phyloP scores from a whole-genome alignment of 2,113 vertebrate species.

The Hylia prasina region DNA sequence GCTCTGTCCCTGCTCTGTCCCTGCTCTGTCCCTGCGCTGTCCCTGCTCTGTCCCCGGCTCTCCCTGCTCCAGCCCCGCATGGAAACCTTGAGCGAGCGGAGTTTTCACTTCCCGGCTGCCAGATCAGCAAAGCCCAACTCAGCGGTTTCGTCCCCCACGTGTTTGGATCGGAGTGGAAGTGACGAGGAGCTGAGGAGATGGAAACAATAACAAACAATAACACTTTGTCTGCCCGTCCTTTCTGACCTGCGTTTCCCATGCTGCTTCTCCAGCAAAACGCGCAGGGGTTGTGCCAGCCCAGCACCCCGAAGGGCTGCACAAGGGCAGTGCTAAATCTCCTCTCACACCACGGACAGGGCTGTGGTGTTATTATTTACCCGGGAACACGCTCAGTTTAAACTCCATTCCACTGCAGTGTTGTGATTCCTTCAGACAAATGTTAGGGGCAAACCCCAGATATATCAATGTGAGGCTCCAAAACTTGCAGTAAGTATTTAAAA shows the following conservation, averaged over 20 bases:
- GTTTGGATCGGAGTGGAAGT: not conserved
- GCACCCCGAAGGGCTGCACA: not conserved
- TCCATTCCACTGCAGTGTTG: not conserved
- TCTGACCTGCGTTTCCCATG: not conserved
- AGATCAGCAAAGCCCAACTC: not conserved
- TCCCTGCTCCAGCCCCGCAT: accelerated
- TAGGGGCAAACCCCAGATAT: not conserved
- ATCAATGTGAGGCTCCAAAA: not conserved
- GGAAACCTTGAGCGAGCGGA: accelerated
- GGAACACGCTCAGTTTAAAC: accelerated
- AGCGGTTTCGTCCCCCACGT: not conserved
- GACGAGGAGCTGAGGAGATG: not conserved
- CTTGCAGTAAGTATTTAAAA: not conserved
- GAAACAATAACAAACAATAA: too few relatives aligned
- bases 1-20: too few relatives aligned
- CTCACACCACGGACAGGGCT: not conserved
- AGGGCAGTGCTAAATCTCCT: not conserved
- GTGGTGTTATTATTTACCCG: not conserved
- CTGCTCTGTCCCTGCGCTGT: too few relatives aligned
- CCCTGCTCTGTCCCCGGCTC: not conserved
- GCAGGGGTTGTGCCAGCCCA: not conserved
- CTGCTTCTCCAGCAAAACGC: not conserved
- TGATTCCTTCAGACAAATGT: not conserved
- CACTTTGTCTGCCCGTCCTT: not conserved
- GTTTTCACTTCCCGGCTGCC: not conserved